Base-by-base conservation (phyloP, 2,113 vertebrate species). In the Gracilinanus agilis region DNA sequence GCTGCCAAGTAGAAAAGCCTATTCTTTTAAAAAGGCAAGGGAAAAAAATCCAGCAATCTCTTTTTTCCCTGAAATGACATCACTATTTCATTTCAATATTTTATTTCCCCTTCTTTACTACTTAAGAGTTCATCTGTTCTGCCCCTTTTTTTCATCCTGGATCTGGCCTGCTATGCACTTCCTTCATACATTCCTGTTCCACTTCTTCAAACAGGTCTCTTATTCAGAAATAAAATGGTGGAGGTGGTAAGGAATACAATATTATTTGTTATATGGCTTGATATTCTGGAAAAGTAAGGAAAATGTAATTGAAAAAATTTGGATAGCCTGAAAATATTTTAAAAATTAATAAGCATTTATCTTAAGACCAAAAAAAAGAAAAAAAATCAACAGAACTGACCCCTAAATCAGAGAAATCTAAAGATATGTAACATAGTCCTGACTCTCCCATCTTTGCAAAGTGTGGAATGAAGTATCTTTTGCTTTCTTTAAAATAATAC, bases 1-100 rank as follows among this genome's bases (percentile, higher is more conserved):
- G 96, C 95, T 94, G 94, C 92, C 88, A 96, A 97, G 95, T 98
- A 89, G 88, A 94, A 4, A 95, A 93, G 89, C 23, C 6, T 91
- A 90, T 97, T 97, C 67, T 9, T 94, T 90, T 44, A 89, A 89
- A 92, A 89, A 88, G 25, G 89, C 94, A 96, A 93, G 34, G 12
- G 12, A 13, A n/a, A 11, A 34, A n/a, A n/a, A 75, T n/a, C 4
- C 56, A 75, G n/a, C 29, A 44, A 19, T 92, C 40, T 92, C 89
- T 9, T 6, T 97, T n/a, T 95, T 95, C 0, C 58, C 53, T 61
- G 21, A 94, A 40, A 96, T 91, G 90, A n/a, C 56, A 55, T 88
- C 56, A 29, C 88, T 95, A 83, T 90, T 95, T 95, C 93, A 97
- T 44, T 90, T 92, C 96, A 94, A 95, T 90, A 56, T 96, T 96